Percentiles rank a stretch among this genome's conserved stretches.
Conservation (phyloP, 2,888 invertebrate species). For the Drosophila setosimentum region DNA sequence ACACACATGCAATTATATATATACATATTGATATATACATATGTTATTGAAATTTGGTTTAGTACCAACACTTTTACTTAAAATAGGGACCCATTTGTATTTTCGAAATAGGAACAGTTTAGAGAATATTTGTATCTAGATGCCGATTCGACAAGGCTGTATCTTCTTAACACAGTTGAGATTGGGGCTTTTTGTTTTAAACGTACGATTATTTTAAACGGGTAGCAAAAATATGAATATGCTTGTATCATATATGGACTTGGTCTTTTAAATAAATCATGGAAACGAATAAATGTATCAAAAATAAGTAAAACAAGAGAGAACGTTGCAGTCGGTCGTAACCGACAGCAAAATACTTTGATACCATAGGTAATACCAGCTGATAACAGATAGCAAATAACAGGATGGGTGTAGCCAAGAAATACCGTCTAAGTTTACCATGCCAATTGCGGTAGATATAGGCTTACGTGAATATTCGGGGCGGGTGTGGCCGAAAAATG, state of each 20-base stretch:
- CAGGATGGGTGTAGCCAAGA: neutral
- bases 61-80: neutral
- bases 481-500: no score
- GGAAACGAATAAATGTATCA: conserved; percentile 1
- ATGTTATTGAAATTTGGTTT: conserved; percentile 3
- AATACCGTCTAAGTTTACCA: neutral
- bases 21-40: neutral
- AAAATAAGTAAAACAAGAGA: neutral
- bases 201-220: conserved; percentile 21
- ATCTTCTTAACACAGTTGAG: conserved; percentile 14
- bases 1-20: neutral
- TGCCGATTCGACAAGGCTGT: neutral
- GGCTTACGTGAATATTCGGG: neutral
- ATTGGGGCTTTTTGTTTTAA: conserved; percentile 12
- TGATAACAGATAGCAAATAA: neutral
- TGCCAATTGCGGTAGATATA: no score
- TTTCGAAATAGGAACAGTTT: conserved; percentile 11
- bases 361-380: neutral
- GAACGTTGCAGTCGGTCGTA: neutral
- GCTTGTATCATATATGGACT: conserved; percentile 5
- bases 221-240: conserved; percentile 36
- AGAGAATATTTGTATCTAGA: neutral
- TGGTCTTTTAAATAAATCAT: conserved; percentile 6
- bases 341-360: neutral
- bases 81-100: neutral